Conservation (phyloP, 1,140 invertebrate genomes). For the Mesaphorura yosii region DNA sequence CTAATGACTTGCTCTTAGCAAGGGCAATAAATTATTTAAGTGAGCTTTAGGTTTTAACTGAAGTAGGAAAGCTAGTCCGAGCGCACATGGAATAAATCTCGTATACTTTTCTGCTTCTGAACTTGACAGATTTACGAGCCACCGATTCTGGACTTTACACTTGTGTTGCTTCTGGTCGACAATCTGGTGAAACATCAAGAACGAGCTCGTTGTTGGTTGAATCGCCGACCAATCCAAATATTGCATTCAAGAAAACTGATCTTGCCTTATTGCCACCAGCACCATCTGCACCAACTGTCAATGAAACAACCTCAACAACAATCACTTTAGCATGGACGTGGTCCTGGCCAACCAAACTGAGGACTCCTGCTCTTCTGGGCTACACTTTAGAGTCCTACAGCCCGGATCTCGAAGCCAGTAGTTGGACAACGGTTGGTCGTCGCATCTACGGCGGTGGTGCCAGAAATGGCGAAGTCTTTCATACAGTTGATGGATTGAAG, state of each 20-base stretch:
- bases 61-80: too few species aligned
- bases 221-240: conserved; percentile 46
- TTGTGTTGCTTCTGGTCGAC: conserved; percentile 64
- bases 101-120: conserved; percentile 25
- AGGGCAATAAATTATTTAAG: too few species aligned
- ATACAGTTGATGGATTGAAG: conserved; percentile 46
- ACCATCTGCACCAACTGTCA: conserved; percentile 55
- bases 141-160: conserved; percentile 67
- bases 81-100: too few species aligned
- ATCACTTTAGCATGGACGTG: conserved; percentile 70
- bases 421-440: conserved; percentile 59
- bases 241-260: conserved; percentile 60
- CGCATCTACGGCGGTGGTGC: conserved; percentile 49
- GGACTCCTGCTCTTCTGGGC: conserved; percentile 40
- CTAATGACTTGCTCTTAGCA: too few species aligned
- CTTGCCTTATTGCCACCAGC: conserved; percentile 62
- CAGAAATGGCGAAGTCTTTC: conserved; percentile 45
- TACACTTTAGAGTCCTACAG: conserved; percentile 82
- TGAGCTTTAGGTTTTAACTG: too few species aligned
- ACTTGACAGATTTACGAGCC: conserved; percentile 55
- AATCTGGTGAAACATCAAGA: conserved; percentile 76
- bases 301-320: conserved; percentile 56
- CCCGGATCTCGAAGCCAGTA: conserved; percentile 62
- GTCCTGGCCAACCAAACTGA: conserved; percentile 43
- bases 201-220: conserved; percentile 56